Base-by-base conservation (phyloP, 1,140 invertebrate species). In the Drosophila persimilis region DNA sequence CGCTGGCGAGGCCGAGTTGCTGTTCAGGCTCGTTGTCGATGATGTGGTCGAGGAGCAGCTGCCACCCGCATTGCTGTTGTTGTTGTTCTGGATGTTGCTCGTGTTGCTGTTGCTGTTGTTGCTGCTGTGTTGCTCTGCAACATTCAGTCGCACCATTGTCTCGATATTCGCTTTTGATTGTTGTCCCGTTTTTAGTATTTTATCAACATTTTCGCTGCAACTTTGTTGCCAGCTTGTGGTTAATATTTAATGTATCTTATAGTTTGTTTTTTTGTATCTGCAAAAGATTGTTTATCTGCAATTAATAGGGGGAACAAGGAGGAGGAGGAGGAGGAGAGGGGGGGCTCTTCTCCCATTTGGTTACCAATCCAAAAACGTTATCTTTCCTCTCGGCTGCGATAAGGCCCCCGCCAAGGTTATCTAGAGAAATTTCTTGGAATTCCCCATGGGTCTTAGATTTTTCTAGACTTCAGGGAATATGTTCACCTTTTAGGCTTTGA, bases 141-240 rank as follows among this genome's bases (percentile, higher is more conserved):
- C 88, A 84, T 90, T 90, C 67, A 88, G 72, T 71, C 88, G 88
- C 80, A 90, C 88, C 88, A 90, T 90, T 57, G 79, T 59, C 62
- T 47, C 50, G 11, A 39, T 39, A 39, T 39, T 39, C 35, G 35
- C 0, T 39, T 39, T 39, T 39, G 35, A 39, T 39, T 39, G 35
- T 39, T 13, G 35, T 57, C 29, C 13, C 15, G 7, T 62, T 48
- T 48, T 29, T 73, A 59, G 62, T 72, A 52, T 35, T 75, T 59
- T 55, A 55, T 64, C 53, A 61, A 54, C 73, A 77, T 77, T 77
- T 43, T 63, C 53, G 67, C 67, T 26, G 60, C 52, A 63, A 64
- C 60, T 64, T 57, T 45, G 67, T 71, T 58, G 63, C 63, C 54
- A 65, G 61, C 54, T 71, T 52, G 35, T 47, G 8, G 31, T 26